phyloP scores from a whole-genome alignment of 2,113 vertebrate genomes.

The Aleadryas rufinucha region DNA sequence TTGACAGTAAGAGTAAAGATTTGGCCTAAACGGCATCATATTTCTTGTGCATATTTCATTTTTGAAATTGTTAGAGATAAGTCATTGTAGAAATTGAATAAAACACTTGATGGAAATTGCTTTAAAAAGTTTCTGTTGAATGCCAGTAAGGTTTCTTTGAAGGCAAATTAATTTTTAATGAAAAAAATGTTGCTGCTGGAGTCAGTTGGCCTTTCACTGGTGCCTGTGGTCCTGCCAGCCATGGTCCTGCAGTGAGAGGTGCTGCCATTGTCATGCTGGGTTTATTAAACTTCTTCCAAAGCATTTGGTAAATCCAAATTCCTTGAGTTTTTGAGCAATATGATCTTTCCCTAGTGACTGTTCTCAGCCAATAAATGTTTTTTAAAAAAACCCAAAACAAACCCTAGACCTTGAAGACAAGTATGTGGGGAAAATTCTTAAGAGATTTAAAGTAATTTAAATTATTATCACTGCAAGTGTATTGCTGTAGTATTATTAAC shows the following conservation, averaged over 20 bases:
- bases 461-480: background rate
- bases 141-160: background rate
- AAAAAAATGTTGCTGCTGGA: background rate
- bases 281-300: conserved; percentile 6
- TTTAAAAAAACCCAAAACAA: background rate
- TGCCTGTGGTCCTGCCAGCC: background rate
- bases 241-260: background rate
- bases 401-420: background rate
- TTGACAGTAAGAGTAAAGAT: conserved; percentile 85
- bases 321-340: background rate
- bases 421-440: background rate
- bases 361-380: background rate
- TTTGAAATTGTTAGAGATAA: background rate
- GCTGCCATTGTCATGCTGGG: background rate
- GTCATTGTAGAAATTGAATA: background rate
- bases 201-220: background rate
- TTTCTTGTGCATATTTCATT: background rate
- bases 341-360: background rate
- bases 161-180: background rate
- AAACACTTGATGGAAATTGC: background rate
- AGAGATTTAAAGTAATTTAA: background rate
- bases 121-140: background rate
- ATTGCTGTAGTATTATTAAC: background rate
- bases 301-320: background rate
- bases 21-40: background rate